phyloP scores from a whole-genome alignment of 2,113 vertebrate genomes.

The Danionella cerebrum region DNA sequence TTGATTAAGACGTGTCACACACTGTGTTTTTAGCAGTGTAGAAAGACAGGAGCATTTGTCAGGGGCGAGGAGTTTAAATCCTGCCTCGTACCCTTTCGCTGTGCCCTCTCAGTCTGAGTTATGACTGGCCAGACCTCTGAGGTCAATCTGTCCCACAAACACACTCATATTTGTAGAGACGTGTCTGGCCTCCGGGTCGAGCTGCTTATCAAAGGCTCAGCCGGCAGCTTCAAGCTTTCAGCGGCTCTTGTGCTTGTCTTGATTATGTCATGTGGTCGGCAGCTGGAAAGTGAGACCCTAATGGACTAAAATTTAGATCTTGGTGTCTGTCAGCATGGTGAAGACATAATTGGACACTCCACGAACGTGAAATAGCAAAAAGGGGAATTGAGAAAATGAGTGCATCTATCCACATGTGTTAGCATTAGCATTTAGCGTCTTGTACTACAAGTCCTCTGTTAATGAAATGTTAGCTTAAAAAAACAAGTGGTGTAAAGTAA shows the following conservation, averaged over 20 bases:
- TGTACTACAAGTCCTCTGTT: background rate
- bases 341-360: background rate
- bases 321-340: background rate
- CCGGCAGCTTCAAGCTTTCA: background rate
- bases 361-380: background rate
- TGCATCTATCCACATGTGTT: background rate
- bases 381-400: background rate
- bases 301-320: background rate
- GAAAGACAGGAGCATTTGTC: background rate
- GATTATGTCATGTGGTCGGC: background rate
- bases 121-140: conserved; percentile 18
- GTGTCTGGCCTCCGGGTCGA: background rate
- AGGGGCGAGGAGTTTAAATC: background rate
- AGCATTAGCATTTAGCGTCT: background rate
- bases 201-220: conserved; percentile 20
- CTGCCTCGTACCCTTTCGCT: background rate
- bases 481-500: too few species aligned
- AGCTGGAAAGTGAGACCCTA: background rate
- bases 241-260: background rate
- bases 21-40: background rate
- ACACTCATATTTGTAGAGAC: background rate
- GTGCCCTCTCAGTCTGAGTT: conserved; percentile 31
- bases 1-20: background rate
- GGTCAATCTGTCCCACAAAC: conserved; percentile 26
- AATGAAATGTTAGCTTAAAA: background rate